Conservation (phyloP, 2,113 vertebrate species). For the Caloenas nicobarica region DNA sequence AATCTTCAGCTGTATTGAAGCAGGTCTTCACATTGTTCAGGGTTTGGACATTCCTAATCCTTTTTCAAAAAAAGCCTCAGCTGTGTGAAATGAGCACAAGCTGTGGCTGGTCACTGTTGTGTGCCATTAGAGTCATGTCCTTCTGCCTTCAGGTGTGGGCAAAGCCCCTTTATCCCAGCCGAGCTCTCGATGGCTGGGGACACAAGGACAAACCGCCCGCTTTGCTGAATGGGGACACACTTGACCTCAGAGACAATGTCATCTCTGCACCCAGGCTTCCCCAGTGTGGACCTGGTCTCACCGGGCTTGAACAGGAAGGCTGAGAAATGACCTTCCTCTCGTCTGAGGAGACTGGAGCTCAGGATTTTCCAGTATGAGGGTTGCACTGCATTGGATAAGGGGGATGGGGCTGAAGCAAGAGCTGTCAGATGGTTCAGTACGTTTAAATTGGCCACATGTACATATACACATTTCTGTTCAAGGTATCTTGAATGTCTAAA, state of each 20-base stretch:
- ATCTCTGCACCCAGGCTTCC: neutral
- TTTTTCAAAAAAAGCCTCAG: neutral
- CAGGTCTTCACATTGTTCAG: neutral
- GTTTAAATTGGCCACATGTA: neutral
- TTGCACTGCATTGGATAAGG: neutral
- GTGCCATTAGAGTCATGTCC: neutral
- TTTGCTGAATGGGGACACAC: neutral
- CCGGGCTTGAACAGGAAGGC: neutral
- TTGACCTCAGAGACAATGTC: neutral
- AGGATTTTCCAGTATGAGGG: neutral
- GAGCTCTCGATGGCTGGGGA: fast-evolving
- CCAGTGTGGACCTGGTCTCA: fast-evolving
- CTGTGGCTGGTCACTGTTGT: neutral
- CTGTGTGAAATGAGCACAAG: conserved; percentile 4
- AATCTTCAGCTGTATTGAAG: conserved; percentile 14
- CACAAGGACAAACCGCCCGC: neutral
- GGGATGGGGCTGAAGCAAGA: neutral
- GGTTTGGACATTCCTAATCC: conserved; percentile 39
- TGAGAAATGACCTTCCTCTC: neutral
- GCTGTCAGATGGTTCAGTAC: neutral
- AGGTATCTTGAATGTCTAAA: neutral
- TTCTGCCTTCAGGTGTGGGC: neutral
- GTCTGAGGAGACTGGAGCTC: neutral
- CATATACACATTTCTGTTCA: neutral
- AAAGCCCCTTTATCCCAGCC: neutral